Evolutionary conservation across 2,113 vertebrate genomes (phyloP).

Genomic region (Sorex fumeus): DNA sequence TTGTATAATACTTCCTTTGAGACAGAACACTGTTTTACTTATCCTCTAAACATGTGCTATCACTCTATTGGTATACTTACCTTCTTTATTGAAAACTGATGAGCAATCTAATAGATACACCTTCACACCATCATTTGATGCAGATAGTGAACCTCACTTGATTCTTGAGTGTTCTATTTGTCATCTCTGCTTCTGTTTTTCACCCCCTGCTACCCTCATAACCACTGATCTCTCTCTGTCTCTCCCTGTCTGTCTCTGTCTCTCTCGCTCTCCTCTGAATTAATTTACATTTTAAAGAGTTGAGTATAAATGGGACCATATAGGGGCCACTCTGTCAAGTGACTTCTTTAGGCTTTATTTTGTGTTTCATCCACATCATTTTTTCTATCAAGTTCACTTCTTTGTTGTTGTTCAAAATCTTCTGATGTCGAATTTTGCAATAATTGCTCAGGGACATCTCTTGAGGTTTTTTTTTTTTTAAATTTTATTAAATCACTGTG

Average conservation of each 20-base stretch:
- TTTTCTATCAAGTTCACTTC: not conserved
- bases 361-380: not conserved
- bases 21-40: not conserved
- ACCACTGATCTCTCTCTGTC: not conserved
- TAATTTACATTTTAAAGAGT: not conserved
- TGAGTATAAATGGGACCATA: not conserved
- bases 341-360: conserved; percentile 21
- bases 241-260: too few species aligned
- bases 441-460: not conserved
- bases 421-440: not conserved
- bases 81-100: not conserved
- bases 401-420: not conserved
- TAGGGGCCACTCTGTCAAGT: not conserved
- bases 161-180: not conserved
- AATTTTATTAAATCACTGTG: too few species aligned
- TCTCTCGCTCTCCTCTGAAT: not conserved
- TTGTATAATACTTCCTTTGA: not conserved
- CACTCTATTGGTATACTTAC: not conserved
- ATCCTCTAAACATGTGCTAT: not conserved
- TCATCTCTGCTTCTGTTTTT: not conserved
- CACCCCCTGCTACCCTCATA: accelerated
- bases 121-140: not conserved
- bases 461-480: too few species aligned
- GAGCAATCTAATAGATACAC: not conserved
- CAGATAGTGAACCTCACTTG: not conserved